Evolutionary conservation across 92 coral and sea anemone species (phyloP).

Genomic region (Phymanthus crucifer): DNA sequence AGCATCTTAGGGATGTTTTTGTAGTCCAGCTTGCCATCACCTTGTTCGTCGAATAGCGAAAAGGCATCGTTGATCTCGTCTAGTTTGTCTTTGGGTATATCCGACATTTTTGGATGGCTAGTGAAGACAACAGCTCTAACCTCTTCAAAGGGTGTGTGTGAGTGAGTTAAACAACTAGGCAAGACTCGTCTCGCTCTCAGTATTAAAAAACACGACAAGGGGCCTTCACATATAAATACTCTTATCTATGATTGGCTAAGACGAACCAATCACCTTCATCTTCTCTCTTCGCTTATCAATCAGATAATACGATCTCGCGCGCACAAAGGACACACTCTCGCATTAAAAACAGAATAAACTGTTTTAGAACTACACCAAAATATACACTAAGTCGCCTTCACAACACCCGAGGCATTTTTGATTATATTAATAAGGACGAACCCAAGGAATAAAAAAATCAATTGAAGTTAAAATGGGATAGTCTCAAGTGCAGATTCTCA

Average conservation of each 20-base stretch:
- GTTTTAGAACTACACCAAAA: slow-evolving; percentile 1
- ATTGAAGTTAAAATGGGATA: not conserved
- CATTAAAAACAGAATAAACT: slow-evolving; percentile 4
- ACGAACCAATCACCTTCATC: not conserved
- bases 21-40: no score
- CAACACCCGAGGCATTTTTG: not conserved
- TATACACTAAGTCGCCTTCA: not conserved
- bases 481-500: slow-evolving; percentile 12
- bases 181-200: not conserved
- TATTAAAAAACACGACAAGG: not conserved
- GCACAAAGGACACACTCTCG: slow-evolving; percentile 1
- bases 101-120: slow-evolving; percentile 10
- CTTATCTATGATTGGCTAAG: slow-evolving; percentile 1
- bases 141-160: slow-evolving; percentile 19
- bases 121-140: not conserved
- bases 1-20: no score
- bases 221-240: not conserved
- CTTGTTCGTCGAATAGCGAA: no score
- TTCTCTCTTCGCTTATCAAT: not conserved
- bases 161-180: slow-evolving; percentile 6
- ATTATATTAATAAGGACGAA: not conserved
- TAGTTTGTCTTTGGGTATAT: slow-evolving; percentile 57
- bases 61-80: no score
- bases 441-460: not conserved
- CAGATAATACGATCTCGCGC: not conserved